These are phyloP conservation scores for Aporophyla lueneburgensis DNA, from an alignment of 2,888 invertebrate genomes.

Conservation along the genomic window DNA sequence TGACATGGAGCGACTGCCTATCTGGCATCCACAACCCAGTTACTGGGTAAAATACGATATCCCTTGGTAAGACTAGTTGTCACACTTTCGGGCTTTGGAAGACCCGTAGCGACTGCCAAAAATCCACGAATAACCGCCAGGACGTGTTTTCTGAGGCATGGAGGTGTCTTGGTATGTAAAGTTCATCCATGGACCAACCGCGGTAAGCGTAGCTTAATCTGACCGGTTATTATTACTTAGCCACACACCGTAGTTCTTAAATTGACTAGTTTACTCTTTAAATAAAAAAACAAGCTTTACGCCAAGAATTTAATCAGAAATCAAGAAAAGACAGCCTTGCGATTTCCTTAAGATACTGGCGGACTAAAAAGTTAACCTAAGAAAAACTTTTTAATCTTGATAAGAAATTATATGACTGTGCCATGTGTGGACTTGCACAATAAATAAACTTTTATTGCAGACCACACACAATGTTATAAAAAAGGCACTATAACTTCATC, in stretches of 20 bases:
- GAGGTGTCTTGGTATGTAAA: no score
- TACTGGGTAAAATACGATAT: no score
- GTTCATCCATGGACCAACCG: no score
- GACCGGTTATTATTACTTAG: not conserved
- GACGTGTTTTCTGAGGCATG: no score
- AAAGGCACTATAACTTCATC: constrained; percentile 45
- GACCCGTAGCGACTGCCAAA: no score
- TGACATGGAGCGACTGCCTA: no score
- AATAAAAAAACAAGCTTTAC: not conserved
- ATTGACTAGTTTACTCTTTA: not conserved
- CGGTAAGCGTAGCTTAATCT: no score
- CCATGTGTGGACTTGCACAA: not conserved
- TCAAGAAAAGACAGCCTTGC: not conserved
- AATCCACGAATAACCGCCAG: no score
- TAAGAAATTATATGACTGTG: not conserved
- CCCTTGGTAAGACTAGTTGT: no score
- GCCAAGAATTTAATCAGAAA: not conserved
- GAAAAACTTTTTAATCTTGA: not conserved
- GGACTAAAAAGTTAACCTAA: not conserved
- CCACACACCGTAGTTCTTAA: no score
- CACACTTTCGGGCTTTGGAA: no score
- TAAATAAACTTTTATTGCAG: constrained; percentile 19
- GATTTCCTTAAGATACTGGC: not conserved
- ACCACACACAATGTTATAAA: constrained; percentile 45
- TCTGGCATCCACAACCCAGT: no score